Percentiles rank a stretch among this genome's conserved stretches.
These are phyloP conservation scores for Drosophila sucinea DNA, from an alignment of 1,140 invertebrate species.

Conservation along the genomic window DNA sequence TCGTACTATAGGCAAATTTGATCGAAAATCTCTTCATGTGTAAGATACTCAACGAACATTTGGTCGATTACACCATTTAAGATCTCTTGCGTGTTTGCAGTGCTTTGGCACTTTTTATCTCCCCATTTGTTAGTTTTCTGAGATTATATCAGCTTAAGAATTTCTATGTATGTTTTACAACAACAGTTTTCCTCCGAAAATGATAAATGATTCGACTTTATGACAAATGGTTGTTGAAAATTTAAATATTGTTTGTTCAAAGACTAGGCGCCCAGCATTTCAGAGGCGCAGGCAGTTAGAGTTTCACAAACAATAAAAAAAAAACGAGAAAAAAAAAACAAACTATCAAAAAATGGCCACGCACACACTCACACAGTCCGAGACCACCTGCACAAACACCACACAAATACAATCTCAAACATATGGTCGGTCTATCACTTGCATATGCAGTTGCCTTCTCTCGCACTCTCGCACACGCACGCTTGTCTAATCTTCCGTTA, in stretches of 20 bases:
- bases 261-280: conserved; percentile 58
- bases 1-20: no score
- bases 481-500: conserved; percentile 15
- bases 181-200: background rate
- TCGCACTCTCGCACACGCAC: conserved; percentile 1
- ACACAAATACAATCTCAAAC: background rate
- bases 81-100: no score
- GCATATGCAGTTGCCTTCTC: conserved; percentile 9
- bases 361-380: conserved; percentile 27
- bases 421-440: conserved; percentile 3
- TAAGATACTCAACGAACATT: no score
- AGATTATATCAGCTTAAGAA: no score
- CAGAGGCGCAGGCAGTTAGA: conserved; percentile 9
- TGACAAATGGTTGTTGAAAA: conserved; percentile 54
- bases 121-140: no score
- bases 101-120: no score
- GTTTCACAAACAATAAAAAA: conserved; percentile 26
- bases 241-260: conserved; percentile 70
- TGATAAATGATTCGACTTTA: conserved; percentile 3
- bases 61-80: no score
- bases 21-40: no score
- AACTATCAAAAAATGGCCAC: conserved; percentile 39
- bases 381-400: conserved; percentile 27
- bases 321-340: conserved; percentile 6
- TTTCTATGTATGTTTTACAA: no score